Conservation (phyloP, 1,140 invertebrate genomes). For the Megalonaias nervosa region DNA sequence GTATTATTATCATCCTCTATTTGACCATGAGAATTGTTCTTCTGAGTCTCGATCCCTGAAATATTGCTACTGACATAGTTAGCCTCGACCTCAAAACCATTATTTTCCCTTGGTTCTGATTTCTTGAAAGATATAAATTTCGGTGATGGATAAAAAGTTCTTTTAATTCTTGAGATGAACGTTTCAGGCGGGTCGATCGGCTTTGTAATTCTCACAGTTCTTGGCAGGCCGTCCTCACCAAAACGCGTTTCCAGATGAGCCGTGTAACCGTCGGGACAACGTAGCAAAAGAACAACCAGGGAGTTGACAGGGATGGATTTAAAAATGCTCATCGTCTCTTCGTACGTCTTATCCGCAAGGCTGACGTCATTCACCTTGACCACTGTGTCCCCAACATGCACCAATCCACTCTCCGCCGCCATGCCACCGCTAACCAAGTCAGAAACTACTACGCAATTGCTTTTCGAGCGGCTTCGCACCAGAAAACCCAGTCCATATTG, state of each 20-base stretch:
- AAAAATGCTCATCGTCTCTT: constrained; percentile 56
- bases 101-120: constrained; percentile 14
- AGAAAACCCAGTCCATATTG: constrained; percentile 62
- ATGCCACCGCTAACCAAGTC: constrained; percentile 58
- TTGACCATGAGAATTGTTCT: no score
- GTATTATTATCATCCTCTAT: no score
- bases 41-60: no score
- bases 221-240: constrained; percentile 56
- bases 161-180: constrained; percentile 52
- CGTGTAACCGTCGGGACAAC: constrained; percentile 60
- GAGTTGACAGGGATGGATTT: constrained; percentile 54
- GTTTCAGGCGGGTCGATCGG: constrained; percentile 49
- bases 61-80: constrained; percentile 7
- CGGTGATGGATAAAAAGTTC: constrained; percentile 31
- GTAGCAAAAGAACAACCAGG: constrained; percentile 53
- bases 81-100: constrained; percentile 7
- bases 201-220: constrained; percentile 59
- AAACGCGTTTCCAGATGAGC: constrained; percentile 65
- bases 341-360: constrained; percentile 58
- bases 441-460: constrained; percentile 58
- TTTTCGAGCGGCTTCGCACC: constrained; percentile 55
- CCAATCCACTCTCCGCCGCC: constrained; percentile 61
- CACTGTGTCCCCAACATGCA: constrained; percentile 63
- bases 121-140: background rate
- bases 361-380: constrained; percentile 63